Base-by-base conservation (phyloP, 1,140 invertebrate genomes). In the Nasonia vitripennis region DNA sequence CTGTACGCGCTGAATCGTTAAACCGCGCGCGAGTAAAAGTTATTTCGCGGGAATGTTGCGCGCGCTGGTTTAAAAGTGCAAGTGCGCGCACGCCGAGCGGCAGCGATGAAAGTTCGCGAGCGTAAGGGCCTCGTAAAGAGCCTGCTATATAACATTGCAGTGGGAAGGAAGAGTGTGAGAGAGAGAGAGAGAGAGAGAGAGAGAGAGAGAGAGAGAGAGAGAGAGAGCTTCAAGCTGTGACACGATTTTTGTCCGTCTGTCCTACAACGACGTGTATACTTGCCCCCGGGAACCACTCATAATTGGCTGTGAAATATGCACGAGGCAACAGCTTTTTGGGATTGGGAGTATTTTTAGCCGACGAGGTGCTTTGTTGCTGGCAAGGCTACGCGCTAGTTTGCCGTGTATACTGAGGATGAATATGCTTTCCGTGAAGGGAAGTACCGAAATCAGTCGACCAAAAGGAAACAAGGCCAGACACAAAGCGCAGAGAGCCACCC, bases 11-110 rank as follows among this genome's bases (percentile, higher is more conserved):
- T 6, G 74, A 77, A 78, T 78, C 77, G 77, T 78, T 78, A 78
- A 78, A 67, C 48, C 31, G 37, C 27, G 51, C 20, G 45, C 75
- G 51, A 62, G 77, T 78, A 78, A 78, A 78, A 78, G 77, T 78
- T 31, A 62, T 78, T 55, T 31, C 37, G 37, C 37, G 73, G 17
- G 34, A 45, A n/a, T n/a, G 34, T 45, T 31, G 34, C 31, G 37
- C 34, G 71, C 71, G 34, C 34, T 4, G 37, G 73, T 20, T 75
- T 45, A 75, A 75, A 75, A 75, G 73, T 75, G 73, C 73, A 75
- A 75, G 73, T 75, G 34, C 10, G 11, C 23, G 68, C 34, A 37
- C 34, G 34, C 4, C 34, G 34, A 37, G 34, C 68, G 14, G 68
- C 68, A 27, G 68, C 31, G 68, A 31, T 17, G 68, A 71, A 71